Evolutionary conservation across 2,797 vertebrate genomes (phyloP).

Genomic region (Sciurus vulgaris): DNA sequence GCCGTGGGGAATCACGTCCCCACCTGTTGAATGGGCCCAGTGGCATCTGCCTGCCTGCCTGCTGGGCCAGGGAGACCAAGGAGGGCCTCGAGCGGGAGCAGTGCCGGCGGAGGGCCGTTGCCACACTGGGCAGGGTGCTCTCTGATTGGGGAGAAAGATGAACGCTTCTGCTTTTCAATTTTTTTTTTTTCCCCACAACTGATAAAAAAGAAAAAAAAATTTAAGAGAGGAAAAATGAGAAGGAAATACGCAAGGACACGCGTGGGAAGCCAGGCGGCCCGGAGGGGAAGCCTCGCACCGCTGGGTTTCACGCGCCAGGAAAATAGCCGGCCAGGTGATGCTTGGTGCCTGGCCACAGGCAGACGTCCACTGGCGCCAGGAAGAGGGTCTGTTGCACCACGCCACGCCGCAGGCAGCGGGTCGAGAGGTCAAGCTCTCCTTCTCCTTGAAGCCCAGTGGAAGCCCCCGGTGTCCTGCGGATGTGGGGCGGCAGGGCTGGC

Average conservation of each 20-base stretch:
- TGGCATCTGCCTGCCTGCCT: background rate
- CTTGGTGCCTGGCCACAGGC: background rate
- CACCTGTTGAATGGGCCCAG: background rate
- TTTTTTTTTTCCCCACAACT: background rate
- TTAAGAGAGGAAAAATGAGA: background rate
- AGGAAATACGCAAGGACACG: background rate
- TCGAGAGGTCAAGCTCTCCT: background rate
- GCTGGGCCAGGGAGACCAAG: background rate
- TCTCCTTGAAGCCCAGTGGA: background rate
- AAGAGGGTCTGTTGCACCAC: background rate
- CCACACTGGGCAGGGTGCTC: too few species aligned
- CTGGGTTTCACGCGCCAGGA: background rate
- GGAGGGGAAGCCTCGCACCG: background rate
- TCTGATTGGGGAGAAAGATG: background rate
- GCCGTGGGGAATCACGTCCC: background rate
- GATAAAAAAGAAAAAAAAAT: background rate
- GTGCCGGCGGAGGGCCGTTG: background rate
- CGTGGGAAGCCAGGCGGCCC: background rate
- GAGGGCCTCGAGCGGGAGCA: too few species aligned
- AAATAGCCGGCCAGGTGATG: background rate
- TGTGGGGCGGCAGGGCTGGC: background rate
- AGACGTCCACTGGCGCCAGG: background rate
- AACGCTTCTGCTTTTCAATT: background rate
- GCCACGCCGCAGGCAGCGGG: too few species aligned
- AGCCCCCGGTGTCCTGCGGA: accelerated